Evolutionary conservation across 2,888 invertebrate species (phyloP), one percentile per base, ranked within the genome.

Genomic region (Tenthredo distinguenda): DNA sequence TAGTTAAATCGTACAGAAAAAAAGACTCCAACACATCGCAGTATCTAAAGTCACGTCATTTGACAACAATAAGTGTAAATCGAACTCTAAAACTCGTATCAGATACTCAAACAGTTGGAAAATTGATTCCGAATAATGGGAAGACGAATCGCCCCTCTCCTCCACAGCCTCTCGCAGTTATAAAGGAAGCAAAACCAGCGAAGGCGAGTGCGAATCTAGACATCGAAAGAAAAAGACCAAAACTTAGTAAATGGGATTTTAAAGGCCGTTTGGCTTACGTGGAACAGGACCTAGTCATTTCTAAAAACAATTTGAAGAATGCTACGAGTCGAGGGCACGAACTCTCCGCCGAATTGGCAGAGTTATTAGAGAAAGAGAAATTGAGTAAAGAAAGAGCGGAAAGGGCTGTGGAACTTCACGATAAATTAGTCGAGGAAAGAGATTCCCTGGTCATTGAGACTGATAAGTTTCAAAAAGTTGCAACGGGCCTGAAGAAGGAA

Each of bases 191-290:
- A 34, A 81, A 18, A 2, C 10, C 77, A n/a, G 15, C 18, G 34
- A 47, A 15, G 12, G 47, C 26, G 15, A 37, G 7, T 34, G 4
- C 26, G 15, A 37, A 6, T n/a, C 4, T 47, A 15, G 40, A 26
- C 4, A 47, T 76, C 2, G 34, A 62, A 10, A 58, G 40, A 55
- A 47, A 12, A 7, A 55, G 26, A n/a, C 81, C 81, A 21, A 81
- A 81, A 15, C 15, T 81, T 21, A 81, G 81, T 21, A 81, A 81
- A 37, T 81, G 81, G 81, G 81, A 81, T 81, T 40, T 81, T 15
- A 81, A 81, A 40, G 81, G 81, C 1, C 58, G 81, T 12, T 26
- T 81, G 40, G 81, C 81, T 6, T 81, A 40, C 12, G 40, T 62
- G 21, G 62, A 81, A 18, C 15, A 81, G 10, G 62, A 81, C 1